phyloP scores from a whole-genome alignment of 2,797 vertebrate genomes.

The Syndactyla subalaris region DNA sequence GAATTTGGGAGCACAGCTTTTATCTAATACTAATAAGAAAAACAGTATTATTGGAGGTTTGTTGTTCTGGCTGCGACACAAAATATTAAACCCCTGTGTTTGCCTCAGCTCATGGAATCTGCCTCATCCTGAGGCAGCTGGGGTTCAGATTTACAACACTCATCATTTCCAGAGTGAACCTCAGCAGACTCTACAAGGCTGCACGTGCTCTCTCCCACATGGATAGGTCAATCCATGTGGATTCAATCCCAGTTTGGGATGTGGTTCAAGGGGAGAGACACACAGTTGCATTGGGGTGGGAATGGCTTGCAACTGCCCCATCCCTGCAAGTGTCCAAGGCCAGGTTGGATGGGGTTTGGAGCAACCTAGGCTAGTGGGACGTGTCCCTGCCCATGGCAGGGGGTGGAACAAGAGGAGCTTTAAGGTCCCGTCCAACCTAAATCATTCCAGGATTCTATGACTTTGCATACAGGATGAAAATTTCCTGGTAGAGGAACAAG shows the following conservation, averaged over 20 bases:
- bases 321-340: not conserved
- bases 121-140: not conserved
- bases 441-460: not conserved
- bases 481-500: not conserved
- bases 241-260: not conserved
- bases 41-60: fast-evolving
- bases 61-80: not conserved
- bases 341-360: not conserved
- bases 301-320: not conserved
- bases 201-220: not conserved
- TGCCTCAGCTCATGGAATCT: not conserved
- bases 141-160: not conserved
- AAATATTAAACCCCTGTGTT: not conserved
- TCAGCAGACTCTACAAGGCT: not conserved
- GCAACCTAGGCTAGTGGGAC: fast-evolving
- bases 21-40: not conserved
- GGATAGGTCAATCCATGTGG: not conserved
- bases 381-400: not conserved
- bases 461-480: not conserved
- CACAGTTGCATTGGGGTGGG: not conserved
- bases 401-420: not conserved
- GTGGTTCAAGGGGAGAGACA: not conserved
- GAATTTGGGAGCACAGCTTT: not conserved
- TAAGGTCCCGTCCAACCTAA: not conserved
- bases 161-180: not conserved